Conservation (phyloP, 2,113 vertebrate species). For the Motacilla tschutschensis region DNA sequence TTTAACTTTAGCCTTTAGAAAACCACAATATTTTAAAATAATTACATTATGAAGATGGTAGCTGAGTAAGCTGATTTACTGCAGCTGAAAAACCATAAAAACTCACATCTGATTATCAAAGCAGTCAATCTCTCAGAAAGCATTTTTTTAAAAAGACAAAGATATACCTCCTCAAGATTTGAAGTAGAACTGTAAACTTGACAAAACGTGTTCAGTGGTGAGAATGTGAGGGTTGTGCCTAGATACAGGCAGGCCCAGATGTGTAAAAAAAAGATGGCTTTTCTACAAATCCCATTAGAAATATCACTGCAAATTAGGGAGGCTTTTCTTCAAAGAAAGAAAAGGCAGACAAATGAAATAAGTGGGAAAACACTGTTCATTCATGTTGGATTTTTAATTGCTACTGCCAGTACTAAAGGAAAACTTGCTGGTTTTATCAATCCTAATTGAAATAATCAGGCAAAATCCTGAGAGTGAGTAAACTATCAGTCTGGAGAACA, state of each 20-base stretch:
- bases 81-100: neutral
- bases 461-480: neutral
- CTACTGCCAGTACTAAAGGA: neutral
- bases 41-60: neutral
- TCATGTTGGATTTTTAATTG: fast-evolving
- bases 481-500: neutral
- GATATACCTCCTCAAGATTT: neutral
- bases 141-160: neutral
- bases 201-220: neutral
- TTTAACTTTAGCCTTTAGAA: neutral
- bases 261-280: neutral
- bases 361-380: neutral
- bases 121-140: fast-evolving
- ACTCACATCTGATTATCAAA: neutral
- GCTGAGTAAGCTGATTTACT: neutral
- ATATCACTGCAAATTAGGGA: neutral
- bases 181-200: neutral
- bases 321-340: neutral
- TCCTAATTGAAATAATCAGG: neutral
- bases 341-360: neutral
- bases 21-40: neutral
- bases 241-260: neutral
- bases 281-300: neutral
- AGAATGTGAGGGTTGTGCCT: neutral
- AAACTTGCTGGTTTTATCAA: neutral